Base-by-base conservation (phyloP, 2,888 invertebrate species). In the Gortyna flavago region DNA sequence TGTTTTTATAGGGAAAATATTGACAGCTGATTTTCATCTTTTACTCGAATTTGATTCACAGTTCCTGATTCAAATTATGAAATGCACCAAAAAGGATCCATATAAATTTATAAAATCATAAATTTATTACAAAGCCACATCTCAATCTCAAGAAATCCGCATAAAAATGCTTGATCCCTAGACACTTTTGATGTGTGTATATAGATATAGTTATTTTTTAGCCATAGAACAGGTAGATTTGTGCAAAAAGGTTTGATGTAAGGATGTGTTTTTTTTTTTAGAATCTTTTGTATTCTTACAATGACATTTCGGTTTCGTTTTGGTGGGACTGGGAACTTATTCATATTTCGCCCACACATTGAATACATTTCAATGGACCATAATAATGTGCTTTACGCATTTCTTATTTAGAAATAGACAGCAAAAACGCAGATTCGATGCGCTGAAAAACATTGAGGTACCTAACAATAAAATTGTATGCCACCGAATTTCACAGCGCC, bases 241-340 rank as follows among this genome's bases (percentile, higher is more conserved):
- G 77, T 80, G 80, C 80, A 85, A 81, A 77, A 81, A 77, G 81
- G 75, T 87, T 76, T 66, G 32, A 44, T 66, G 38, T 69, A 38
- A 38, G 18, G 6, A 11, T 70, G 11, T 16, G 0, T n/a, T 64
- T 57, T 73, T 77, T 77, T 82, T 80, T 69, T 68, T 70, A 29
- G 25, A 29, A 65, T 70, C 59, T 76, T 75, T 69, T 64, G 65
- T n/a, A 38, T n/a, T n/a, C n/a, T n/a, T 21, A 75, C 13, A 32
- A 70, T 76, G 69, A 69, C 75, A 61, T 75, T 77, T 79, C 32
- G 67, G 67, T 70, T 70, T 57, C 65, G n/a, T 73, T 71, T 86
- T 83, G 81, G 89, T 89, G 88, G 85, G 87, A 89, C 88, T 89
- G 88, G 85, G 87, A 89, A 86, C 65, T 57, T 57, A 72, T 64